These are phyloP conservation scores for Eira barbara DNA, from an alignment of 2,113 vertebrate species.

Conservation along the genomic window DNA sequence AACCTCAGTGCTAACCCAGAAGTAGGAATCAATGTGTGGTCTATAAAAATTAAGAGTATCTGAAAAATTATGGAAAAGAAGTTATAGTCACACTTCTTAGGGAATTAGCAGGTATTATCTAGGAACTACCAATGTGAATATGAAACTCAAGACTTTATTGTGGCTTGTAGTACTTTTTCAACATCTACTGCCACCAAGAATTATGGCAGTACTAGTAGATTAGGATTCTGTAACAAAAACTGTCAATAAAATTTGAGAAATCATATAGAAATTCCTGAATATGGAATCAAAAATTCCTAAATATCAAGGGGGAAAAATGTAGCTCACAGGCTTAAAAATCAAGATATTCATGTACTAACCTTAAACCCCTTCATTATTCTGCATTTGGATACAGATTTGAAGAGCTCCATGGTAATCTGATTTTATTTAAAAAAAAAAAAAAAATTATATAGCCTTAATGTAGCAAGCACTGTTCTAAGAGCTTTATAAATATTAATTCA, in stretches of 20 bases:
- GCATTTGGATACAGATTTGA: not conserved
- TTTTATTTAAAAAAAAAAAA: not conserved
- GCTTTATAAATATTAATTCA: not conserved
- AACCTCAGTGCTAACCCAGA: not conserved
- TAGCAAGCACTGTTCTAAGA: not conserved
- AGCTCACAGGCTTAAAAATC: not conserved
- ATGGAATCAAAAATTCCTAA: not conserved
- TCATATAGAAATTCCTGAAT: not conserved
- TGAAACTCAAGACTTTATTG: not conserved
- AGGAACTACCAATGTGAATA: not conserved
- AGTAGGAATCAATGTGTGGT: not conserved
- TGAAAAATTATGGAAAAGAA: not conserved
- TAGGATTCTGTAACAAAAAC: not conserved
- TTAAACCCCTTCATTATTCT: not conserved
- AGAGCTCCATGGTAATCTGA: not conserved
- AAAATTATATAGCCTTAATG: not conserved
- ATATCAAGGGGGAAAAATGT: not conserved
- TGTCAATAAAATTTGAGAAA: conserved; percentile 12
- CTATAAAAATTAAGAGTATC: not conserved
- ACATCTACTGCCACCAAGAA: not conserved
- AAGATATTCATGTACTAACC: not conserved
- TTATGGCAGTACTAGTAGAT: not conserved
- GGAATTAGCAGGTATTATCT: not conserved
- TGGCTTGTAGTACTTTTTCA: not conserved
- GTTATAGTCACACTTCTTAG: not conserved